Conservation (phyloP, 2,797 vertebrate genomes). For the Sternarchorhynchus goeldii region DNA sequence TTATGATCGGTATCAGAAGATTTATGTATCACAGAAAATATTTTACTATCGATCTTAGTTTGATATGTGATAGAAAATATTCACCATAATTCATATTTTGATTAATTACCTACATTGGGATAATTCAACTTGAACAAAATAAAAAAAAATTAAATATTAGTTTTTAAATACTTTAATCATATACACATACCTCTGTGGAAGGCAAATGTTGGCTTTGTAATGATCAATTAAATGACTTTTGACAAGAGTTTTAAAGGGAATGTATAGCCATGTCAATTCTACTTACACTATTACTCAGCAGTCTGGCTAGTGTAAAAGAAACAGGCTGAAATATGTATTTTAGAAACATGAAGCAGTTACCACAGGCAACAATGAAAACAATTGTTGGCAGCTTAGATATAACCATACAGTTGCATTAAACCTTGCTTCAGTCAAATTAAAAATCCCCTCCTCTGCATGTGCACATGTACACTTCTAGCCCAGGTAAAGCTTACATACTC, state of each 20-base stretch:
- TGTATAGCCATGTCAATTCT: slow-evolving; percentile 28
- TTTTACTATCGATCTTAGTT: neutral
- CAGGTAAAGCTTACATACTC: slow-evolving; percentile 29
- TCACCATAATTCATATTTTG: slow-evolving; percentile 11
- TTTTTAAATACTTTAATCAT: slow-evolving; percentile 24
- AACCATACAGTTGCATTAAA: slow-evolving; percentile 9
- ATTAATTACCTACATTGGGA: slow-evolving; percentile 46
- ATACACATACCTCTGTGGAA: slow-evolving; percentile 38
- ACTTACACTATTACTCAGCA: neutral
- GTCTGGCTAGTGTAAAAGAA: slow-evolving; percentile 17
- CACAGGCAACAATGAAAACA: slow-evolving; percentile 12
- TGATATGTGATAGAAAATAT: slow-evolving; percentile 19
- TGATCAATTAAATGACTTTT: slow-evolving; percentile 33
- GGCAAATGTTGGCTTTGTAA: slow-evolving; percentile 55
- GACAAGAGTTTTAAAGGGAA: slow-evolving; percentile 48
- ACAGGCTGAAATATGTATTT: slow-evolving; percentile 13
- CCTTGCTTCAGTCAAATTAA: neutral
- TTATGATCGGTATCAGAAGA: too few species aligned
- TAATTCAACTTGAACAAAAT: slow-evolving; percentile 24
- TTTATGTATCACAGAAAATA: too few species aligned
- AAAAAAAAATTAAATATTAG: slow-evolving; percentile 30
- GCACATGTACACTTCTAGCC: slow-evolving; percentile 26
- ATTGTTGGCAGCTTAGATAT: neutral
- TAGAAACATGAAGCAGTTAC: slow-evolving; percentile 15
- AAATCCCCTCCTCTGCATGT: slow-evolving; percentile 15